phyloP scores from a whole-genome alignment of 37 sponge, comb jelly and placozoan species.

The Diacarnus erythraeanus region DNA sequence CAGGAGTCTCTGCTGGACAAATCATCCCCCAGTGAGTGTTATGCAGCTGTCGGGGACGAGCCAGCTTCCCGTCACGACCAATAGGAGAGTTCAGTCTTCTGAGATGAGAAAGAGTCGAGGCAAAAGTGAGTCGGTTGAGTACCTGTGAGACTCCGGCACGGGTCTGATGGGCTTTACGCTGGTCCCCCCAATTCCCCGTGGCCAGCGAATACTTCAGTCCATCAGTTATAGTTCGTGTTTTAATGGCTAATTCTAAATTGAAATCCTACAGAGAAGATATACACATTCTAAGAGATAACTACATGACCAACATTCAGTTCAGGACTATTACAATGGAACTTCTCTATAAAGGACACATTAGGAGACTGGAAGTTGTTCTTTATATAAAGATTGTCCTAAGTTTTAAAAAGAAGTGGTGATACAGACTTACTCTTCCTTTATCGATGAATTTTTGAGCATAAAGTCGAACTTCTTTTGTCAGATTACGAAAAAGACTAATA shows the following conservation, averaged over 20 bases:
- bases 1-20: slow-evolving; percentile 99
- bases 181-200: slow-evolving; percentile 99
- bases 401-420: too few species aligned
- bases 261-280: slow-evolving; percentile 73
- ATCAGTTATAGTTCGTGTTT: slow-evolving; percentile 93
- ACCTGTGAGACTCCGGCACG: slow-evolving; percentile 99
- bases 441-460: slow-evolving; percentile 98
- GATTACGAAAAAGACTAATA: slow-evolving; percentile 89
- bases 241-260: slow-evolving; percentile 93
- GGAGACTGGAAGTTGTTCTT: neutral
- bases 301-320: too few species aligned
- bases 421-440: slow-evolving; percentile 80
- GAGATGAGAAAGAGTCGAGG: slow-evolving; percentile 96
- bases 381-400: too few species aligned
- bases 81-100: slow-evolving; percentile 98
- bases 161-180: slow-evolving; percentile 97
- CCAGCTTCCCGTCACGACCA: slow-evolving; percentile 98
- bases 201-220: slow-evolving; percentile 98
- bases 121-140: slow-evolving; percentile 97
- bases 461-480: slow-evolving; percentile 95
- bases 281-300: neutral
- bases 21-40: slow-evolving; percentile 99
- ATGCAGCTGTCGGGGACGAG: slow-evolving; percentile 97
- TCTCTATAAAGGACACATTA: too few species aligned
- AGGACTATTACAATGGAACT: too few species aligned